Conservation (phyloP, 2,797 vertebrate genomes). For the Pseudocheirus occidentalis region DNA sequence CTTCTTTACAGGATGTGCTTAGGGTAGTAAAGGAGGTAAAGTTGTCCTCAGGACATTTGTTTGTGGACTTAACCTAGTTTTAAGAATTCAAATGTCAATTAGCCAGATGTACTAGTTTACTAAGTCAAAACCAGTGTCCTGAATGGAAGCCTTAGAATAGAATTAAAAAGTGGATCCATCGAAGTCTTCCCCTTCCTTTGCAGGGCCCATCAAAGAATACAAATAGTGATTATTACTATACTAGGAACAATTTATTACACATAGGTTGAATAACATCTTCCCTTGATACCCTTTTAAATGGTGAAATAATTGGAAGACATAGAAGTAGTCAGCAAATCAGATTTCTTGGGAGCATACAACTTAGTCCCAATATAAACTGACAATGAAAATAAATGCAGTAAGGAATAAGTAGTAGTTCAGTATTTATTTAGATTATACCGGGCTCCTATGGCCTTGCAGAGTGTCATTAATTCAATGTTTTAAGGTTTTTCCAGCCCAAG, state of each 20-base stretch:
- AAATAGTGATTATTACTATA: not conserved
- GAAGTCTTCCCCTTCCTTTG: not conserved
- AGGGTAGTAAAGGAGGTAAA: not conserved
- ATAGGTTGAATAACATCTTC: not conserved
- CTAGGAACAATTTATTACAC: not conserved
- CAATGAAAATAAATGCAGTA: not conserved
- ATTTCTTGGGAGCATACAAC: not conserved
- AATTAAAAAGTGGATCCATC: not conserved
- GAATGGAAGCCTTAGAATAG: not conserved
- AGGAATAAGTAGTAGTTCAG: not conserved
- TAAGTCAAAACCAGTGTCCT: not conserved
- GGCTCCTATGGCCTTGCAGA: not conserved
- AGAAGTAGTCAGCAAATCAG: not conserved
- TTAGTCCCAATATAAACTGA: not conserved
- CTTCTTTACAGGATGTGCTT: not conserved
- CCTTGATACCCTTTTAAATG: not conserved
- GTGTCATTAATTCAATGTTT: not conserved
- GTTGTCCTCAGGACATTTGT: not conserved
- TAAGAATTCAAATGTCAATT: not conserved
- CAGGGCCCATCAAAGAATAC: not conserved
- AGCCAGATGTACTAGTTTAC: not conserved
- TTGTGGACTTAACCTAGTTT: not conserved
- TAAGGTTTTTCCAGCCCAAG: not conserved
- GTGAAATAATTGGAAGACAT: not conserved
- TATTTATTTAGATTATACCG: not conserved